Base-by-base conservation (phyloP, 2,797 vertebrate species). In the Cephalopachus bancanus region DNA sequence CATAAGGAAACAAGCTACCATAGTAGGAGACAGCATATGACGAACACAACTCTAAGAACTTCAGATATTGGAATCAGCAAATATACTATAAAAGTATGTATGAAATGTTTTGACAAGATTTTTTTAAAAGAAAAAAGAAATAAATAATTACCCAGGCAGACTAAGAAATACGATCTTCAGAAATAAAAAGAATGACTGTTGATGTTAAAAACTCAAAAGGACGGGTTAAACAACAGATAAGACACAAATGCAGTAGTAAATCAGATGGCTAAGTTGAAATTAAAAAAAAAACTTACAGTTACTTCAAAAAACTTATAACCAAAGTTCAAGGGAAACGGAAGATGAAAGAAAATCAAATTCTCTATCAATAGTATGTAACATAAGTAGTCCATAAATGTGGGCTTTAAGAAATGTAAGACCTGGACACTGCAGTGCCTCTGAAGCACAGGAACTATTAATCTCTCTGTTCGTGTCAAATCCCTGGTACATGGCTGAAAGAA, bases 121-220 rank as follows among this genome's bases (percentile, higher is more conserved):
- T 65, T 74, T 14, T 8, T 30, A 74, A 57, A 84, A 94, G 57
- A 53, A 74, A 79, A 33, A 87, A 87, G 80, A n/a, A 74, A 67
- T 80, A 7, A 44, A 90, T 91, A 91, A 93, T 86, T 83, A 57
- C 81, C 10, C 69, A 72, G 5, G 9, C 3, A 80, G 85, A 91
- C 0, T 65, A 93, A 85, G 57, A 89, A 84, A 85, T 85, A 59
- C 4, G 24, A 93, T 65, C 85, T 85, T 60, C 17, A 53, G 57
- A 89, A 89, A 49, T 64, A 67, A 71, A n/a, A 26, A 28, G 37
- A 65, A 78, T 62, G 64, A 51, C 5, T 22, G 3, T 30, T 59
- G 19, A 51, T 80, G 74, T 37, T 86, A 91, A 96, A 91, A 96
- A 87, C 19, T 91, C 75, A 69, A 94, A 94, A 87, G 62, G 16